Conservation (phyloP, 2,888 invertebrate genomes). For the Dexiosoma caninum region DNA sequence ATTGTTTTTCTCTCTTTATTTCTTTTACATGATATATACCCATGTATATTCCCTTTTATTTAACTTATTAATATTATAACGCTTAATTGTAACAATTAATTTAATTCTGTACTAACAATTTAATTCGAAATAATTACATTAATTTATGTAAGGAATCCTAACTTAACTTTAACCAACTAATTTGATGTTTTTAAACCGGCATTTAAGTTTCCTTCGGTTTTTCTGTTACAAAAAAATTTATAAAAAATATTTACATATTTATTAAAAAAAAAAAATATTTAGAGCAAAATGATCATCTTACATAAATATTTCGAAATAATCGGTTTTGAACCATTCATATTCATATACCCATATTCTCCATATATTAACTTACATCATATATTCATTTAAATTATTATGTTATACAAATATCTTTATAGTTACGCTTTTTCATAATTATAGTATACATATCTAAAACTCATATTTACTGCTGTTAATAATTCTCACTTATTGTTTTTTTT, state of each 20-base stretch:
- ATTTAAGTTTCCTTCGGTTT: conserved; percentile 35
- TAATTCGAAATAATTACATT: not conserved
- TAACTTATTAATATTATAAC: conserved; percentile 20
- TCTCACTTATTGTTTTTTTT: not conserved
- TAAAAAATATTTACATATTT: conserved; percentile 8
- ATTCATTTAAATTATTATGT: not conserved
- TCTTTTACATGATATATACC: conserved; percentile 56
- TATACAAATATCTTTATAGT: conserved; percentile 5
- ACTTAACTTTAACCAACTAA: conserved; percentile 17
- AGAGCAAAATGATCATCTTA: conserved; percentile 18
- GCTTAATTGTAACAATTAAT: conserved; percentile 11
- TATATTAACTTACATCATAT: not conserved
- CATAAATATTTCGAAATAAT: conserved; percentile 5
- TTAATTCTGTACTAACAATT: conserved; percentile 10
- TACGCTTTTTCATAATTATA: conserved; percentile 19
- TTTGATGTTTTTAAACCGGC: conserved; percentile 42
- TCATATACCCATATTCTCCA: conserved; percentile 1
- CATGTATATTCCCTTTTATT: conserved; percentile 29
- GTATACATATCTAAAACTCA: not conserved
- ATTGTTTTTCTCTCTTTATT: conserved; percentile 65
- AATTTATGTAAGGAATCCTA: conserved; percentile 6
- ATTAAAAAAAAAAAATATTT: not conserved
- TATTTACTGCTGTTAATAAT: not conserved
- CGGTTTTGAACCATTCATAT: conserved; percentile 18
- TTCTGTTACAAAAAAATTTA: conserved; percentile 1